A percentile compares a stretch with the other conserved stretches of the same genome.
Conservation (phyloP, 1,140 invertebrate genomes). For the Drusus annulatus region DNA sequence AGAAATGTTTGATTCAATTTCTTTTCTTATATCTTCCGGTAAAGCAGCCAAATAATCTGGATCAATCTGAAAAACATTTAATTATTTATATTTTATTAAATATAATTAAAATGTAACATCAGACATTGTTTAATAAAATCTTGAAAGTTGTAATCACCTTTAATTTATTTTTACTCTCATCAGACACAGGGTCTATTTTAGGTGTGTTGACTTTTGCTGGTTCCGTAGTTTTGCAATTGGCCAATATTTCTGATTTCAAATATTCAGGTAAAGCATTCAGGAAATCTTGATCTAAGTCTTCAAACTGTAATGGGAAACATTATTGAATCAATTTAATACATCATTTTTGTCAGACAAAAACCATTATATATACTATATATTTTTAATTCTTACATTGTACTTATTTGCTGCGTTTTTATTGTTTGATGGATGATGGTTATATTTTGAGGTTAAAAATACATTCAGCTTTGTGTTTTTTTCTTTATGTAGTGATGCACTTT, state of each 20-base stretch:
- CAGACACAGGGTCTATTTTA: neutral
- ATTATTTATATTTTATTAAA: too few species aligned
- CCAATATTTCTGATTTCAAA: conserved; percentile 76
- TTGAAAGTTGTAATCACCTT: neutral
- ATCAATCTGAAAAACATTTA: conserved; percentile 63
- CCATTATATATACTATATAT: neutral
- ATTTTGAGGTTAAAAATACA: conserved; percentile 45
- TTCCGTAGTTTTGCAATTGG: conserved; percentile 68
- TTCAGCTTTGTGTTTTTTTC: conserved; percentile 34
- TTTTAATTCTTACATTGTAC: conserved; percentile 38
- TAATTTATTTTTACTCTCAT: neutral
- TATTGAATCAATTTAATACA: neutral
- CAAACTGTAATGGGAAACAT: conserved; percentile 49
- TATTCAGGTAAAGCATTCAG: conserved; percentile 75
- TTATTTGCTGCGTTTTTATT: conserved; percentile 3
- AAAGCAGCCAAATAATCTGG: conserved; percentile 70
- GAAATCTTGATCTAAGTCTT: conserved; percentile 72
- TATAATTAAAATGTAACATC: too few species aligned
- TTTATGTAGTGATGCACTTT: conserved; percentile 58
- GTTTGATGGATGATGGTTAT: neutral
- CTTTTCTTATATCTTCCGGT: conserved; percentile 70
- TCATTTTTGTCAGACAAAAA: neutral
- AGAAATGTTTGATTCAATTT: conserved; percentile 61
- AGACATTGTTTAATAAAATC: too few species aligned
- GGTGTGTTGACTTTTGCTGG: neutral